phyloP scores from a whole-genome alignment of 2,113 vertebrate species.

The Ictidomys tridecemlineatus region DNA sequence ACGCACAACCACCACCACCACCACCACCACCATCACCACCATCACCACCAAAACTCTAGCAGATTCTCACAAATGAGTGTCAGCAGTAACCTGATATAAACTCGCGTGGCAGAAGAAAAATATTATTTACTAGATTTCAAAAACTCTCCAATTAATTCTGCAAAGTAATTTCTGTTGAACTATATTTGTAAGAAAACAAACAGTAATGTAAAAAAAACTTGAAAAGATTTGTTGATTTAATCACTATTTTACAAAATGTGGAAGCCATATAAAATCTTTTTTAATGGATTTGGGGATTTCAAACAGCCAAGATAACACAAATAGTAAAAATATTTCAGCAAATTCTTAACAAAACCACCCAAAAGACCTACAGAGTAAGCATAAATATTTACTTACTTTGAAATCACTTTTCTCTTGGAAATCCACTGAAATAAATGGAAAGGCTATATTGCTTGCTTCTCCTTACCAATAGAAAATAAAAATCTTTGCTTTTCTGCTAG shows the following conservation, averaged over 20 bases:
- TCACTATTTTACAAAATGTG: background rate
- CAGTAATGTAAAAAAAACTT: conserved; percentile 28
- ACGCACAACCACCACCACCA: no score
- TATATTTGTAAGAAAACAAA: conserved; percentile 34
- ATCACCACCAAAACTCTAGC: background rate
- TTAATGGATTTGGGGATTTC: conserved; percentile 10
- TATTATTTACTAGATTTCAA: conserved; percentile 2
- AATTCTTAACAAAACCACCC: background rate
- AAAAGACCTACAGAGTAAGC: background rate
- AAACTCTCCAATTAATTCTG: background rate
- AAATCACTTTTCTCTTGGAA: conserved; percentile 65
- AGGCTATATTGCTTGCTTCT: background rate
- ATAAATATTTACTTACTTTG: conserved; percentile 52
- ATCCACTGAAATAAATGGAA: conserved; percentile 16
- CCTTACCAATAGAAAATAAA: background rate
- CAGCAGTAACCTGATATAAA: conserved; percentile 11
- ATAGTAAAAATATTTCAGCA: background rate
- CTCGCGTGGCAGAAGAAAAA: background rate
- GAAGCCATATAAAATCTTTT: background rate
- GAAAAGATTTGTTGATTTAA: background rate
- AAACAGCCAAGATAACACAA: background rate
- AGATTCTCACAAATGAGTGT: background rate
- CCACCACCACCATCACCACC: background rate
- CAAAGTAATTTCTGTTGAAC: background rate
- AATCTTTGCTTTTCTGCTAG: conserved; percentile 16